Evolutionary conservation across 2,113 vertebrate genomes (phyloP), one percentile per base, ranked within the genome.

Genomic region (Alligator sinensis): DNA sequence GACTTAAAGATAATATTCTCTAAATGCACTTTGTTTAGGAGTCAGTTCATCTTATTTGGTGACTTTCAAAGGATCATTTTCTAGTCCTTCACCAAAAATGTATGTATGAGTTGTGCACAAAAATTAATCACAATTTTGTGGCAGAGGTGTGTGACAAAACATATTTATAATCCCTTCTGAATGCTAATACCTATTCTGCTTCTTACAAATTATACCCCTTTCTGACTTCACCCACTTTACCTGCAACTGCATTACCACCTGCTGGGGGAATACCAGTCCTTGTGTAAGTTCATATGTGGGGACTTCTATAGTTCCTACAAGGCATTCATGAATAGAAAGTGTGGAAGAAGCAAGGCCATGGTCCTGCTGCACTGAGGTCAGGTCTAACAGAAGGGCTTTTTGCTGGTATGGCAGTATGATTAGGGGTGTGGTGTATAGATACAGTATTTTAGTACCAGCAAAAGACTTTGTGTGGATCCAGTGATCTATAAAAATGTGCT

Each of bases 371-470:
- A 85, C 34, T 0, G 0, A 87, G 74, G 60, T 61, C 1, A 0
- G 5, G n/a, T 86, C 79, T 88, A 63, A 55, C 11, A 34, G 11
- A 27, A 2, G 2, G 86, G 82, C 47, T 15, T 30, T 74, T 62
- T 83, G 3, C 22, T 79, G 0, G 0, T 62, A 8, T 17, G 81
- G 61, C 85, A 28, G 28, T 82, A 0, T 9, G 19, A 1, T 3
- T 90, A 74, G 38, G 60, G 54, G 38, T 77, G 14, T 10, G 72
- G 57, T 55, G 60, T 77, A 78, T 15, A 63, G 7, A 10, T 60
- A 30, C 11, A 84, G 14, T 8, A 22, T 82, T 93, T 87, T 28
- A 72, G 22, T 83, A 15, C 28, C 54, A 10, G 22, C 5, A 63
- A 76, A 84, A 81, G 2, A 4, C 6, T 11, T 63, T 60, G 4